These are phyloP conservation scores for Anthrax anthrax DNA, from an alignment of 2,888 invertebrate species.

Conservation along the genomic window DNA sequence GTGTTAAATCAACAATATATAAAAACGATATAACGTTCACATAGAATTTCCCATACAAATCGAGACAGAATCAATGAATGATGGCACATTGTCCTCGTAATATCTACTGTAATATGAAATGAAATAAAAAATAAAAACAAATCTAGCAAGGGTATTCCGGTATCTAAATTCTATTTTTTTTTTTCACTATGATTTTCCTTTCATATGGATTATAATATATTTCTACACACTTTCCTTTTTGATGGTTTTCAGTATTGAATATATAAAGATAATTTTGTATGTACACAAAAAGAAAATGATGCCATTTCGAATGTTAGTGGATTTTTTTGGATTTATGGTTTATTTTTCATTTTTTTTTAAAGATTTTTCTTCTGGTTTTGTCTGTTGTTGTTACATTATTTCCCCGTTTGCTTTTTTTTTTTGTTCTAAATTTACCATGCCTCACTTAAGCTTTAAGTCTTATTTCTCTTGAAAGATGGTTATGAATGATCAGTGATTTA, in stretches of 20 bases:
- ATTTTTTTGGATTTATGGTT: conserved; percentile 4
- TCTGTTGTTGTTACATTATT: background rate
- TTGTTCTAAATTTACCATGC: background rate
- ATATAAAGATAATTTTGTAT: conserved; percentile 1
- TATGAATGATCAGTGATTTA: conserved; percentile 13
- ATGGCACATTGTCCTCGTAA: conserved; percentile 5
- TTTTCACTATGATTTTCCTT: no score
- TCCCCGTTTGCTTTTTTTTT: background rate
- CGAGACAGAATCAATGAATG: conserved; percentile 7
- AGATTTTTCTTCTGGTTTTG: background rate
- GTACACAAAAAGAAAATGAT: background rate
- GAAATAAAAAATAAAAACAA: no score
- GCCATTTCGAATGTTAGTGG: conserved; percentile 4
- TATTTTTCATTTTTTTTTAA: conserved; percentile 4
- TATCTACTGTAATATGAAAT: background rate
- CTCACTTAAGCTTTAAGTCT: background rate
- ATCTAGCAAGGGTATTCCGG: no score
- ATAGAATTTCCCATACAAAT: conserved; percentile 5
- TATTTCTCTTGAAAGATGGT: background rate
- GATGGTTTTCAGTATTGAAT: background rate
- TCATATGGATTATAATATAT: background rate
- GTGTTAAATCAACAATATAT: no score
- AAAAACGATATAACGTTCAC: no score
- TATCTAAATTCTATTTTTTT: no score
- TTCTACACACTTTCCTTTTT: background rate